Evolutionary conservation across 2,888 invertebrate genomes (phyloP), one percentile per base, ranked within the genome.

Genomic region (Catocala fraxini): DNA sequence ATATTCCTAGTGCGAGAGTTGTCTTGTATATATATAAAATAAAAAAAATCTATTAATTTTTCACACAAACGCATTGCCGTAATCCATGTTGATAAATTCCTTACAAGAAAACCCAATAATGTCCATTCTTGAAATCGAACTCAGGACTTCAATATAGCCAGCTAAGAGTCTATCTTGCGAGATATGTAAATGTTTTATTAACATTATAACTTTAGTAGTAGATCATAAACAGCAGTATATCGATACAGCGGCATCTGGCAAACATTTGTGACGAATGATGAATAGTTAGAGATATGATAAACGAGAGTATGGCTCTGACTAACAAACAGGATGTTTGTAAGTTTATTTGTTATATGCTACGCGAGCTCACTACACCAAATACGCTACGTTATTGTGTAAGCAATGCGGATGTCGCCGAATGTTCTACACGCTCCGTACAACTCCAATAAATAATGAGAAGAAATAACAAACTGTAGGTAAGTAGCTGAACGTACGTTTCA

Each of bases 241-340:
- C 3, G 25, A 25, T 25, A 25, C 25, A 25, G 53, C 45, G 34
- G n/a, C 33, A 55, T 51, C 49, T 47, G 41, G 56, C 60, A 70
- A 70, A 52, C 51, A 65, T n/a, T 10, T 11, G 5, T 52, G 45
- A 25, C 46, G 15, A 34, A 13, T 43, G 15, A 53, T 41, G 34
- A 33, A 42, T 46, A 55, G 54, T 15, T 46, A 47, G 46, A 11
- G 46, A 35, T 35, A 15, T 55, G 55, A 55, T 10, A 47, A 47
- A 55, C n/a, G 43, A 51, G 57, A 9, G 15, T 34, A 25, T 11
- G 35, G 45, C 25, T n/a, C 12, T 45, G 39, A 46, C 45, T 5
- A n/a, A 51, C 59, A 71, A 70, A 66, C 71, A 71, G 71, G 67
- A 66, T 66, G 70, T 70, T 71, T 66, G 66, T 59, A 7, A 63